phyloP scores from a whole-genome alignment of 2,113 vertebrate species.

The Sardina pilchardus region DNA sequence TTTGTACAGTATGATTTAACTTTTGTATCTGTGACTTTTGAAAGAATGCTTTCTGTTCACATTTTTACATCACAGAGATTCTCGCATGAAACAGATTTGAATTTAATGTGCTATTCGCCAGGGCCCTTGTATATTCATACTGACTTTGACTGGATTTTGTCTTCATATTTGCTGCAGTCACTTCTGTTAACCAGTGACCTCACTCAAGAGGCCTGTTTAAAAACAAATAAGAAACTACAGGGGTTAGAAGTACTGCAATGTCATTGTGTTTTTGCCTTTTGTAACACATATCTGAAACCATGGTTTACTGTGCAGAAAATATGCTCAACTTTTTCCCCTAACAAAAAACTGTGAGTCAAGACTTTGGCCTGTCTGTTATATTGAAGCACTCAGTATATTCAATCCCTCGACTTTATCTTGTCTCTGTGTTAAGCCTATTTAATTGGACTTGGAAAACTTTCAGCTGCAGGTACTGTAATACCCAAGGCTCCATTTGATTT shows the following conservation, averaged over 20 bases:
- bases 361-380: not conserved
- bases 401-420: not conserved
- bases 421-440: constrained; percentile 12
- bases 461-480: not conserved
- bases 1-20: constrained; percentile 21
- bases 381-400: not conserved
- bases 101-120: not conserved
- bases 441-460: constrained; percentile 10
- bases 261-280: not conserved
- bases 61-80: not conserved
- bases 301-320: not conserved
- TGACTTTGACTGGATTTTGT: not conserved
- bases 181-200: not conserved
- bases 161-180: not conserved
- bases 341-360: not conserved
- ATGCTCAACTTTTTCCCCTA: not conserved
- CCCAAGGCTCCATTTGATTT: constrained; percentile 6
- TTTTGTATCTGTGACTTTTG: not conserved
- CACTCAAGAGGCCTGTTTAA: not conserved
- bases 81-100: not conserved
- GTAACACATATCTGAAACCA: not conserved
- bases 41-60: not conserved
- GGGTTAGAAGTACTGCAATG: not conserved
- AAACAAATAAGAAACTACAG: not conserved
- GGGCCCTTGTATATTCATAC: not conserved